Evolutionary conservation across 2,113 vertebrate genomes (phyloP).

Genomic region (Phalacrocorax pelagicus): DNA sequence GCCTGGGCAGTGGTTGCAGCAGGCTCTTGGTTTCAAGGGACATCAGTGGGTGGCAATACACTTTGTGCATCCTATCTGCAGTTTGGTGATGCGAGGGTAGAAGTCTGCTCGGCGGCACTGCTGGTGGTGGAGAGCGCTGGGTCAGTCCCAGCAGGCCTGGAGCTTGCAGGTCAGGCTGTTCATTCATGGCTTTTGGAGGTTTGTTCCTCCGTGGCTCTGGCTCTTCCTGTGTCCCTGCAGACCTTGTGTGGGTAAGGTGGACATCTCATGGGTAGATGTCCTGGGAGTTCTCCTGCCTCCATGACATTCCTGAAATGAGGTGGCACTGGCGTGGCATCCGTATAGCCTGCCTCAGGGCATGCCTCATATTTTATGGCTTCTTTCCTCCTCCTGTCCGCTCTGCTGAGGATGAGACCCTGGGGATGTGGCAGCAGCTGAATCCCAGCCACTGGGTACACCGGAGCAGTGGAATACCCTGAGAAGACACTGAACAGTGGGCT

Average conservation of each 20-base stretch:
- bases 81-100: neutral
- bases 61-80: neutral
- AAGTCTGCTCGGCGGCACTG: fast-evolving
- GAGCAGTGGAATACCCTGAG: neutral
- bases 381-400: neutral
- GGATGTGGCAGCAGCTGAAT: neutral
- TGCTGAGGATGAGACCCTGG: neutral
- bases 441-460: neutral
- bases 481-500: neutral
- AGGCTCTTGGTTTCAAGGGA: neutral
- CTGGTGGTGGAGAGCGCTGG: neutral
- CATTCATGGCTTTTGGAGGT: neutral
- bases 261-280: neutral
- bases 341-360: neutral
- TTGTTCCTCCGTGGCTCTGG: neutral
- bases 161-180: neutral
- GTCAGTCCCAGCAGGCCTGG: neutral
- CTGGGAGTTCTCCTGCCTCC: neutral
- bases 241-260: neutral
- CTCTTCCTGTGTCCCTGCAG: neutral
- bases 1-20: neutral
- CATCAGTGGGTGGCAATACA: neutral
- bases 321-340: neutral
- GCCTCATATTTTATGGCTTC: neutral
- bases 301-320: neutral